Conservation (phyloP, 2,888 invertebrate genomes). For the Eulithis testata region DNA sequence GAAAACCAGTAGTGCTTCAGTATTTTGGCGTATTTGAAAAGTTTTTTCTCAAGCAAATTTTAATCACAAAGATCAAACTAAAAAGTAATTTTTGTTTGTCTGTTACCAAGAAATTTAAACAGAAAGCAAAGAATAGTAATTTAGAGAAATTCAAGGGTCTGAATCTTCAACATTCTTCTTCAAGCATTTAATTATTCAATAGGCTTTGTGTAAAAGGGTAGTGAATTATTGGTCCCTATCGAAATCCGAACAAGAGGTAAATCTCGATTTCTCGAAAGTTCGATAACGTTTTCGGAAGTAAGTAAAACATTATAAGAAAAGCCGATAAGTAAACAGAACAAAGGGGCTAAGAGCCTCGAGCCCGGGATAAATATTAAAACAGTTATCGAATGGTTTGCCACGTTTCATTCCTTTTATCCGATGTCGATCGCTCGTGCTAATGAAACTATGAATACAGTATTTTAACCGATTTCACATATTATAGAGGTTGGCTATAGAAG, state of each 20-base stretch:
- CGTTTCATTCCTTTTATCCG: slow-evolving; percentile 12
- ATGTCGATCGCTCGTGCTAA: neutral
- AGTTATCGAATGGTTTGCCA: slow-evolving; percentile 28
- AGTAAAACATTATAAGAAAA: slow-evolving; percentile 39
- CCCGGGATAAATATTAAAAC: slow-evolving; percentile 43
- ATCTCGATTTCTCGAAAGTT: slow-evolving; percentile 15
- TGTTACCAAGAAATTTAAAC: too few relatives aligned
- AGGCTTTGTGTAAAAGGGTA: neutral
- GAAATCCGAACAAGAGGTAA: slow-evolving; percentile 12
- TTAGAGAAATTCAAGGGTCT: too few relatives aligned
- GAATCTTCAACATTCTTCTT: too few relatives aligned
- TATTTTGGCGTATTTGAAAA: too few relatives aligned
- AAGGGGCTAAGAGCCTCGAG: slow-evolving; percentile 32
- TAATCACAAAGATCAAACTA: too few relatives aligned
- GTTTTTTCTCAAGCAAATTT: too few relatives aligned
- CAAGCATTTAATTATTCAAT: neutral
- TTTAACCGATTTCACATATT: neutral
- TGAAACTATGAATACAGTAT: slow-evolving; percentile 19
- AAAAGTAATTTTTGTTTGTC: too few relatives aligned
- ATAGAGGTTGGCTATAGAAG: neutral
- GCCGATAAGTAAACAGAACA: slow-evolving; percentile 42
- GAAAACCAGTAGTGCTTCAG: too few relatives aligned
- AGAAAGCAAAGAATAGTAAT: too few relatives aligned
- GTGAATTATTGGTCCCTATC: neutral
- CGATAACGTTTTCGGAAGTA: slow-evolving; percentile 25